Evolutionary conservation across 2,888 invertebrate species (phyloP).

Genomic region (Serripes groenlandicus): DNA sequence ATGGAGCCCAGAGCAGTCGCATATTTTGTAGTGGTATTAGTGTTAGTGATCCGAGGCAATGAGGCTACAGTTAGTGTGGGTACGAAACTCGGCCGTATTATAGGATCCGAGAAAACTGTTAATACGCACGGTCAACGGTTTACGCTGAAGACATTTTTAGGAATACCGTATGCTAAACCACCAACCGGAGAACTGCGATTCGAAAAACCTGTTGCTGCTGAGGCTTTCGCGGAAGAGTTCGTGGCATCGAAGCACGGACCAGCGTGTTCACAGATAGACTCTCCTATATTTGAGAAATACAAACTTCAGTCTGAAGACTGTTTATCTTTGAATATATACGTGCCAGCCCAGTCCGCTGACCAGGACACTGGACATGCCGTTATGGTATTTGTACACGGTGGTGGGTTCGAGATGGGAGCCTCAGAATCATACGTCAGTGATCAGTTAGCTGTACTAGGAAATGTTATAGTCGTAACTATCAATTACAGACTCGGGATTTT

Average conservation of each 20-base stretch:
- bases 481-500: conserved; percentile 10
- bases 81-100: neutral
- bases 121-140: neutral
- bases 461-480: conserved; percentile 3
- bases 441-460: neutral
- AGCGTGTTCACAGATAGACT: conserved; percentile 14
- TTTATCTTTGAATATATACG: conserved; percentile 11
- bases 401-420: conserved; percentile 18
- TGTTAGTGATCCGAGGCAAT: neutral
- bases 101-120: neutral
- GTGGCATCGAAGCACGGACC: conserved; percentile 13
- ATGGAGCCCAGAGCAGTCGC: neutral
- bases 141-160: conserved; percentile 4
- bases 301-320: conserved; percentile 14
- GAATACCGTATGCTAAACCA: conserved; percentile 31
- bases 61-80: neutral
- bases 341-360: neutral
- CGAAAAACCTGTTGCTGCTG: neutral
- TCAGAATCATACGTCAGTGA: neutral
- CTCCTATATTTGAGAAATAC: conserved; percentile 5
- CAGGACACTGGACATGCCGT: conserved; percentile 2
- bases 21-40: neutral
- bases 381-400: conserved; percentile 15
- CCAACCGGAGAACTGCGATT: conserved; percentile 22
- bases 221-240: conserved; percentile 10